phyloP scores from a whole-genome alignment of 92 coral and sea anemone genomes.

The Scolanthus callimorphus region DNA sequence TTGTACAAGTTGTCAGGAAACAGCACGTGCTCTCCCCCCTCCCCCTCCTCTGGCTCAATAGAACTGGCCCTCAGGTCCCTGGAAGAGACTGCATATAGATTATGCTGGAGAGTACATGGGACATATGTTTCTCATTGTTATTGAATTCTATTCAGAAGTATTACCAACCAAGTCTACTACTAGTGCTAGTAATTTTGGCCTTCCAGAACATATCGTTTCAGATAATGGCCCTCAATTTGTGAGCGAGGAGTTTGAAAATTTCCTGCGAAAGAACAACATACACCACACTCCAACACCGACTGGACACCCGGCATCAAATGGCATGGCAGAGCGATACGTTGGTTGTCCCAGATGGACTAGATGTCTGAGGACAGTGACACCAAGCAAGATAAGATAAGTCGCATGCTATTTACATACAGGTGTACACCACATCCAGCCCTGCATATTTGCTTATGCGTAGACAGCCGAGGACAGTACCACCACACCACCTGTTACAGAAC shows the following conservation, averaged over 20 bases:
- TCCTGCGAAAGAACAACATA: constrained; percentile 12
- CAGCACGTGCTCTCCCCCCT: constrained; percentile 12
- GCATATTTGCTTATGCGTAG: constrained; percentile 14
- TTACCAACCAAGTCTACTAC: constrained; percentile 22
- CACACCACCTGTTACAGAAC: neutral
- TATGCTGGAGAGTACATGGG: constrained; percentile 28
- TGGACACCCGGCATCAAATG: constrained; percentile 38
- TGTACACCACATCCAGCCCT: constrained; percentile 21
- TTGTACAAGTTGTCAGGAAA: constrained; percentile 25
- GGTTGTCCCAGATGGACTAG: constrained; percentile 17
- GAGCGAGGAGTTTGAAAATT: constrained; percentile 8
- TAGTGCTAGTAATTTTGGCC: constrained; percentile 17
- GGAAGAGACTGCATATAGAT: constrained; percentile 31
- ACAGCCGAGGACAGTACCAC: constrained; percentile 12
- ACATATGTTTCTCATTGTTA: constrained; percentile 23
- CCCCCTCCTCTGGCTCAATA: constrained; percentile 21
- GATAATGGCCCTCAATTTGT: constrained; percentile 30
- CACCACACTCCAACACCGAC: constrained; percentile 25
- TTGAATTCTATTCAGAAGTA: constrained; percentile 32
- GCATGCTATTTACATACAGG: constrained; percentile 35
- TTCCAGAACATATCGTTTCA: constrained; percentile 18
- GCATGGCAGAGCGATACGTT: constrained; percentile 50
- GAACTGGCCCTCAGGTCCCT: constrained; percentile 22
- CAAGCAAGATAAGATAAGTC: constrained; percentile 22
- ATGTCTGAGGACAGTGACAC: constrained; percentile 14